Percentiles rank a stretch among this genome's conserved stretches.
Evolutionary conservation across 2,888 invertebrate species (phyloP).

Genomic region (Orthosia incerta): DNA sequence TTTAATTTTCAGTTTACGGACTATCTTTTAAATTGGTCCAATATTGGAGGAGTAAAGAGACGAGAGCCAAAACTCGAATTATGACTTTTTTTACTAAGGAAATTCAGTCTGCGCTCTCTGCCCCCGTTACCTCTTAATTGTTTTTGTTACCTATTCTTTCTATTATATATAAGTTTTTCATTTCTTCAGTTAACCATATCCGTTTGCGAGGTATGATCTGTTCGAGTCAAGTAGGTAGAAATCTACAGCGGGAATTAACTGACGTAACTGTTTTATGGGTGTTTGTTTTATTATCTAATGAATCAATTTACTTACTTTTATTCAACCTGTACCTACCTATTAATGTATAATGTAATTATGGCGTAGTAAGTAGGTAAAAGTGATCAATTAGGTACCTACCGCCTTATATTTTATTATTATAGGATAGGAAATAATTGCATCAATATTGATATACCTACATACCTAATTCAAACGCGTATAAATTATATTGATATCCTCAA

Average conservation of each 20-base stretch:
- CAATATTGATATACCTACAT: neutral
- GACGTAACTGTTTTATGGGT: neutral
- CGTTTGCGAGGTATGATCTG: neutral
- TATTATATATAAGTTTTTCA: slow-evolving; percentile 1
- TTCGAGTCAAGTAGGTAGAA: neutral
- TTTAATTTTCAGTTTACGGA: no score
- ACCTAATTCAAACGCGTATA: neutral
- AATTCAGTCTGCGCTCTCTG: no score
- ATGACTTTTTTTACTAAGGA: no score
- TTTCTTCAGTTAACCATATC: neutral
- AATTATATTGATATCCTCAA: slow-evolving; percentile 7
- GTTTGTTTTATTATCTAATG: neutral
- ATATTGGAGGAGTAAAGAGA: no score
- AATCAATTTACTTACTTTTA: neutral
- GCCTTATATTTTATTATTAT: neutral
- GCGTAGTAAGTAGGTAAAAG: neutral
- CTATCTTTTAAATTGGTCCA: no score
- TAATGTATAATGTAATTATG: neutral
- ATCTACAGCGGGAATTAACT: neutral
- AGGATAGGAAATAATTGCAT: neutral
- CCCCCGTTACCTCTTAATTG: no score
- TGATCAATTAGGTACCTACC: neutral
- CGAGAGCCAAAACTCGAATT: no score
- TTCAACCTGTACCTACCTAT: neutral
- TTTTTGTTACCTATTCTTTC: neutral